Evolutionary conservation across 2,113 vertebrate genomes (phyloP).

Genomic region (Odobenus rosmarus): DNA sequence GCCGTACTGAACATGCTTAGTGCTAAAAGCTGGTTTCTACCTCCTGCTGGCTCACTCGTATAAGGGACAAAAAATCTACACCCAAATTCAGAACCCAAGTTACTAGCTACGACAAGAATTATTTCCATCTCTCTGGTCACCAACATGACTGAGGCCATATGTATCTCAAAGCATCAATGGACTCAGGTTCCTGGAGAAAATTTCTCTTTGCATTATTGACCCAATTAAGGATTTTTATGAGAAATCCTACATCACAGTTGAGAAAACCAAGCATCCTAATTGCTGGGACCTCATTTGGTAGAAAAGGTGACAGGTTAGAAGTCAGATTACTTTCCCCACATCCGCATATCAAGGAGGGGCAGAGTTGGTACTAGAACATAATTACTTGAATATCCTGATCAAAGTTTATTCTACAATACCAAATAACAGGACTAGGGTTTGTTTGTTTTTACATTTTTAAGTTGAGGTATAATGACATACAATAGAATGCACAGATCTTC

Average conservation of each 20-base stretch:
- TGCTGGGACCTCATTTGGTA: neutral
- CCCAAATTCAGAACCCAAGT: neutral
- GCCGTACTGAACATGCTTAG: neutral
- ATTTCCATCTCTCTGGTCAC: neutral
- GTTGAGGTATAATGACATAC: neutral
- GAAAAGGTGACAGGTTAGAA: neutral
- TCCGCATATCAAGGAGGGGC: neutral
- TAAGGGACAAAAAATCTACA: neutral
- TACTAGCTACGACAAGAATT: neutral
- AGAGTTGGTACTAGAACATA: neutral
- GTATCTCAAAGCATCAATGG: neutral
- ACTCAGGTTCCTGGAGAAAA: conserved; percentile 9
- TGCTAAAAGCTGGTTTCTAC: conserved; percentile 43
- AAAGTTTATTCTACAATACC: neutral
- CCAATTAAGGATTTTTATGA: neutral
- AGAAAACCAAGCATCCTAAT: neutral
- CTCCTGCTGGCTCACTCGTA: neutral
- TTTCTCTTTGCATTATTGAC: neutral
- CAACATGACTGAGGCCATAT: neutral
- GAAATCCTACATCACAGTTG: neutral
- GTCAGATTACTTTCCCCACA: neutral
- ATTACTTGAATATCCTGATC: neutral
- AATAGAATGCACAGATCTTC: conserved; percentile 10
- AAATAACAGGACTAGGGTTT: neutral
- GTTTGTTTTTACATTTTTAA: neutral